Conservation (phyloP, 2,797 vertebrate genomes). For the Crocidura indochinensis region DNA sequence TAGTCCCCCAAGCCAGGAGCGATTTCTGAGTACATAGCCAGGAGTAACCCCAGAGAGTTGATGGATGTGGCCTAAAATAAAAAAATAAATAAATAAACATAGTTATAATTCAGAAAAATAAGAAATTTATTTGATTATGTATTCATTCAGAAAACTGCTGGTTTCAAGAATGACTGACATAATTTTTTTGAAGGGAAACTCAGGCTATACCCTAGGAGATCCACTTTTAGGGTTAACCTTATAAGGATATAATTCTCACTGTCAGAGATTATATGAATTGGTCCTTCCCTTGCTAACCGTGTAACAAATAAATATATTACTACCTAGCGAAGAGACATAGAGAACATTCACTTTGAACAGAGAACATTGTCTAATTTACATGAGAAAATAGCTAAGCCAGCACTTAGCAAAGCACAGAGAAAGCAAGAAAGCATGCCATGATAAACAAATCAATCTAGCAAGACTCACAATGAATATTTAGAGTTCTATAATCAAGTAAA, state of each 20-base stretch:
- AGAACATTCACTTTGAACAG: constrained; percentile 43
- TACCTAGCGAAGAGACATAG: neutral
- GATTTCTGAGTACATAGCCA: too few relatives aligned
- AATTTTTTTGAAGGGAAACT: neutral
- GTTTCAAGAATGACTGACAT: neutral
- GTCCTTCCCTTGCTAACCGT: neutral
- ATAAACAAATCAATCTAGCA: neutral
- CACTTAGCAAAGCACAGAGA: constrained; percentile 20
- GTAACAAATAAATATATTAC: constrained; percentile 66
- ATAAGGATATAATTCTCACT: constrained; percentile 58
- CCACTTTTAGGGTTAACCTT: constrained; percentile 65
- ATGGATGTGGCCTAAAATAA: too few relatives aligned
- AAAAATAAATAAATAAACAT: too few relatives aligned
- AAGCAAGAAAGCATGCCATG: neutral
- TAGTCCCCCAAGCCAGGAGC: too few relatives aligned
- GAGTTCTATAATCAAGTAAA: neutral
- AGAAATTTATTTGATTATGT: neutral
- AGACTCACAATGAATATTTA: constrained; percentile 13
- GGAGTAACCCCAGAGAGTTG: too few relatives aligned
- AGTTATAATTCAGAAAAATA: neutral
- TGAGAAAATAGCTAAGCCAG: constrained; percentile 52
- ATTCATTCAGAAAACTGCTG: neutral
- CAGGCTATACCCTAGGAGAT: neutral
- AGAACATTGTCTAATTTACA: constrained; percentile 64
- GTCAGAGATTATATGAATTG: constrained; percentile 70